phyloP scores from a whole-genome alignment of 2,888 invertebrate species.

The Agrotis puta region DNA sequence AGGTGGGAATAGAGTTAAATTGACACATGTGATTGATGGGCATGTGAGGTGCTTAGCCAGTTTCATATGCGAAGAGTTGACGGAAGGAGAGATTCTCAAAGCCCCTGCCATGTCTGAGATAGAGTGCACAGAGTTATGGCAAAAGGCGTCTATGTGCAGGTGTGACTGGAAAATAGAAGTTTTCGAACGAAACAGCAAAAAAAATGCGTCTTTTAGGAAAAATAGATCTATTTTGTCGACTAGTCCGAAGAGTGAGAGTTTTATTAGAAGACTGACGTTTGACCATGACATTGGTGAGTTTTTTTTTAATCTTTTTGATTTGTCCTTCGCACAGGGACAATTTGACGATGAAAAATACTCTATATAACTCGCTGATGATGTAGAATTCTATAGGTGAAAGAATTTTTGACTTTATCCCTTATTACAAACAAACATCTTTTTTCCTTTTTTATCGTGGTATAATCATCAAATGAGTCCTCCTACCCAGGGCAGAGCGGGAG shows the following conservation, averaged over 20 bases:
- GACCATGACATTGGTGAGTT: slow-evolving; percentile 86
- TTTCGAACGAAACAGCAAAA: slow-evolving; percentile 88
- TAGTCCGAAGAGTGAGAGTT: slow-evolving; percentile 84
- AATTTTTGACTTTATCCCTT: too few species aligned
- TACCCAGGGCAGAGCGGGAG: too few species aligned
- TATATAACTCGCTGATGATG: too few species aligned
- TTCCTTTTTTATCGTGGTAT: too few species aligned
- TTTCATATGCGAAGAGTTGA: slow-evolving; percentile 85
- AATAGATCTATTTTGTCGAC: slow-evolving; percentile 88
- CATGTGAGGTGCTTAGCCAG: slow-evolving; percentile 86
- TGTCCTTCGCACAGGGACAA: too few species aligned
- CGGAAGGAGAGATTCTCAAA: slow-evolving; percentile 78
- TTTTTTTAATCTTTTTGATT: not conserved
- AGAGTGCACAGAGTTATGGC: slow-evolving; percentile 92
- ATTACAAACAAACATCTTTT: too few species aligned
- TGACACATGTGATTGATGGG: slow-evolving; percentile 78
- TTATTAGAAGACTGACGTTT: slow-evolving; percentile 85
- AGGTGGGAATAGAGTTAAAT: slow-evolving; percentile 78
- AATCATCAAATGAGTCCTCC: too few species aligned
- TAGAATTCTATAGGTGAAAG: too few species aligned
- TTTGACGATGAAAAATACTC: too few species aligned
- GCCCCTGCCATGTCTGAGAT: slow-evolving; percentile 90
- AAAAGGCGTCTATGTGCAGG: slow-evolving; percentile 89
- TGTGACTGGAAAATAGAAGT: slow-evolving; percentile 92
- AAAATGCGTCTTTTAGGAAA: slow-evolving; percentile 89